These are phyloP conservation scores for Gavialis gangeticus DNA, from an alignment of 2,113 vertebrate species.

Conservation along the genomic window DNA sequence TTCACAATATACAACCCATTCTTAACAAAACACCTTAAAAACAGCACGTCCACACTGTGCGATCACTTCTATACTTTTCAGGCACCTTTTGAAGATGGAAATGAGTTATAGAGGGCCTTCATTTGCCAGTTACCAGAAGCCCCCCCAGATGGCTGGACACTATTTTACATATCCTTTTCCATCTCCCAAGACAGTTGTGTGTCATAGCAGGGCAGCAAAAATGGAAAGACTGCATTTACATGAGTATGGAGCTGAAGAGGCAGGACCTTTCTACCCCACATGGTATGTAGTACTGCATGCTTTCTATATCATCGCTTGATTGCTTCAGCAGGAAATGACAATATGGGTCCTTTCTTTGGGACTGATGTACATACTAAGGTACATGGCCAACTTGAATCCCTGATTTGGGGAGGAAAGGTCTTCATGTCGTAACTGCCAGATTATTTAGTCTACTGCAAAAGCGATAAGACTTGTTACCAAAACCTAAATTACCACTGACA, in stretches of 20 bases:
- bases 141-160: fast-evolving
- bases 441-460: neutral
- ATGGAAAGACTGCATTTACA: neutral
- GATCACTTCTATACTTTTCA: neutral
- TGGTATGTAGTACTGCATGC: neutral
- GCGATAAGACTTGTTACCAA: neutral
- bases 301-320: neutral
- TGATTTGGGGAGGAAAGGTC: neutral
- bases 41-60: conserved; percentile 41
- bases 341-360: neutral
- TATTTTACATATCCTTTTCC: neutral
- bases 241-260: fast-evolving
- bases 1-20: conserved; percentile 53
- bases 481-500: neutral
- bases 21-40: conserved; percentile 54
- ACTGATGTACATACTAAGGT: neutral
- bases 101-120: neutral
- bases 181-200: neutral
- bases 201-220: neutral
- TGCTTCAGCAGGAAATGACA: neutral
- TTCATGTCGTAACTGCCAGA: neutral
- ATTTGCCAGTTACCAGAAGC: neutral
- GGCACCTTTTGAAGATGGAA: fast-evolving
- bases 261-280: neutral
- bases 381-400: too few relatives aligned